Evolutionary conservation across 1,140 invertebrate genomes (phyloP), one percentile per base, ranked within the genome.

Genomic region (Yoshiicerus persimilis): DNA sequence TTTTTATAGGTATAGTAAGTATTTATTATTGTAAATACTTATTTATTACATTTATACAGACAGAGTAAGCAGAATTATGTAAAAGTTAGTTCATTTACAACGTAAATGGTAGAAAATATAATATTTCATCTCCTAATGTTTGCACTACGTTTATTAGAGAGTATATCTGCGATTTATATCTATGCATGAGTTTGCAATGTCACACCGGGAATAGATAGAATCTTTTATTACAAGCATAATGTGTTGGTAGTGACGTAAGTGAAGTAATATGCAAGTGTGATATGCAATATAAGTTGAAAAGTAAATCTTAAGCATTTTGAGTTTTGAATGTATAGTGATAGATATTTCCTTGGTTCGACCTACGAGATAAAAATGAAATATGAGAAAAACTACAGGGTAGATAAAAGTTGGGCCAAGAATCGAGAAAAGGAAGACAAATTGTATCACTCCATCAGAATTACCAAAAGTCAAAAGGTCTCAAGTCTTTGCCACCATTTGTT

Each of bases 401-500:
- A 84, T 84, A 84, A 84, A 84, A 84, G 83, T 84, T 84, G 39
- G 47, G 83, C 47, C 38, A 84, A 84, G 41, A 62, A 84, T 84
- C 83, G 83, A 84, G 83, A 47, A 84, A 84, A 84, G 83, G 83
- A 84, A 84, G 83, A 84, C 83, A 84, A 84, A 84, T 84, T 84
- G 83, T 84, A 84, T 84, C 83, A 84, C 83, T 84, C 83, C 83
- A 84, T 84, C 83, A 84, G 83, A 84, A 84, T 84, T 84, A 84
- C 83, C 38, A 47, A 62, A 62, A 84, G 83, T 84, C 83, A 84
- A 84, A 84, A 84, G 83, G 83, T 84, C 83, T 84, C 83, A 84
- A 62, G 83, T 84, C 83, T 41, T 56, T 47, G 38, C 83, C 38
- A 84, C 83, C 83, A 84, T 84, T 84, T 84, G 83, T 84, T 84